Conservation (phyloP, 2,797 vertebrate species). For the Ibycter americanus region DNA sequence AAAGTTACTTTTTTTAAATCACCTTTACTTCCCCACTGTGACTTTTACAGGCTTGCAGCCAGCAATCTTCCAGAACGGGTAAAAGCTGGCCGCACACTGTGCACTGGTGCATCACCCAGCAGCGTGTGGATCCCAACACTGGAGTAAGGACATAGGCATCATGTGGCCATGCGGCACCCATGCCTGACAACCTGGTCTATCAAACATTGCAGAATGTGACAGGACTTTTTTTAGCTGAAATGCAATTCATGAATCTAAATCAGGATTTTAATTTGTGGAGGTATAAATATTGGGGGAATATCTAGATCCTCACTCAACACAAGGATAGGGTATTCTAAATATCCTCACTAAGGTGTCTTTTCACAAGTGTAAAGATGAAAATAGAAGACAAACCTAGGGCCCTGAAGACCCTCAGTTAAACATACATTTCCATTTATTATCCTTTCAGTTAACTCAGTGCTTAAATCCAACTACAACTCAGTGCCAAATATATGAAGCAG, state of each 20-base stretch:
- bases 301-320: neutral
- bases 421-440: neutral
- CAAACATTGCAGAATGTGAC: neutral
- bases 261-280: neutral
- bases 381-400: neutral
- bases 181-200: neutral
- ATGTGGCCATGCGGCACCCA: neutral
- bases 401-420: neutral
- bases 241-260: neutral
- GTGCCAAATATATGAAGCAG: neutral
- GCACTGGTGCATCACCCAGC: neutral
- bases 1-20: neutral
- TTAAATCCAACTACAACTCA: neutral
- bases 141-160: neutral
- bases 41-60: neutral
- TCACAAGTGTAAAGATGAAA: neutral
- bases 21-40: neutral
- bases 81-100: neutral
- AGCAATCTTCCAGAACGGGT: neutral
- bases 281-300: neutral
- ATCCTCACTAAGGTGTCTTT: neutral
- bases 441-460: neutral
- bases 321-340: neutral
- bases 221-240: neutral
- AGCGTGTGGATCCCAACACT: neutral